These are phyloP conservation scores for Dasyornis broadbenti DNA, from an alignment of 2,113 vertebrate species.

Conservation along the genomic window DNA sequence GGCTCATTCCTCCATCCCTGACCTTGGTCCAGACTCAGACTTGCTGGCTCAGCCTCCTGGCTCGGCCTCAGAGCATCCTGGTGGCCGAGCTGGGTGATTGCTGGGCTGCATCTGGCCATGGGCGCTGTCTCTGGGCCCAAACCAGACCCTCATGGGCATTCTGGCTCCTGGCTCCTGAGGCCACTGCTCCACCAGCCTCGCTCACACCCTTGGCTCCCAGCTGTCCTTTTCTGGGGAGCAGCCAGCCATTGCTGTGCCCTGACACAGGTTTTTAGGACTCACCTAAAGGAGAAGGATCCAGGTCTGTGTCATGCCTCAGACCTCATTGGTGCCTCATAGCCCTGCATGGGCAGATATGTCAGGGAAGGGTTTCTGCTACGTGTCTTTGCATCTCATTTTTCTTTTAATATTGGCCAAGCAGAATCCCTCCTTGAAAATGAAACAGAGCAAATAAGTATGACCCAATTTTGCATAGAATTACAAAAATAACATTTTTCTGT, in stretches of 20 bases:
- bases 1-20: neutral
- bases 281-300: neutral
- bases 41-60: neutral
- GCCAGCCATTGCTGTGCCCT: neutral
- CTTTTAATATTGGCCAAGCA: neutral
- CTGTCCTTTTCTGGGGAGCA: neutral
- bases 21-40: neutral
- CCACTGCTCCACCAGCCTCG: neutral
- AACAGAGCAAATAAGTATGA: neutral
- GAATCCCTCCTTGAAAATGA: neutral
- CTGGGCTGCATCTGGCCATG: rapidly evolving
- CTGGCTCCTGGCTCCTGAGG: neutral
- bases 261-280: neutral
- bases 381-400: neutral
- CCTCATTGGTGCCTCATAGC: neutral
- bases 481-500: neutral
- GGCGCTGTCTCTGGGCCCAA: rapidly evolving
- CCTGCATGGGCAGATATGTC: neutral
- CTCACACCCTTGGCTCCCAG: neutral
- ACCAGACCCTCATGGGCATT: rapidly evolving
- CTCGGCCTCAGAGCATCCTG: neutral
- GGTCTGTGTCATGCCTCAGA: neutral
- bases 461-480: neutral
- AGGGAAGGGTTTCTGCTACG: neutral
- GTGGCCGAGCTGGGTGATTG: rapidly evolving